Base-by-base conservation (phyloP, 2,888 invertebrate species). In the Cephus spinipes region DNA sequence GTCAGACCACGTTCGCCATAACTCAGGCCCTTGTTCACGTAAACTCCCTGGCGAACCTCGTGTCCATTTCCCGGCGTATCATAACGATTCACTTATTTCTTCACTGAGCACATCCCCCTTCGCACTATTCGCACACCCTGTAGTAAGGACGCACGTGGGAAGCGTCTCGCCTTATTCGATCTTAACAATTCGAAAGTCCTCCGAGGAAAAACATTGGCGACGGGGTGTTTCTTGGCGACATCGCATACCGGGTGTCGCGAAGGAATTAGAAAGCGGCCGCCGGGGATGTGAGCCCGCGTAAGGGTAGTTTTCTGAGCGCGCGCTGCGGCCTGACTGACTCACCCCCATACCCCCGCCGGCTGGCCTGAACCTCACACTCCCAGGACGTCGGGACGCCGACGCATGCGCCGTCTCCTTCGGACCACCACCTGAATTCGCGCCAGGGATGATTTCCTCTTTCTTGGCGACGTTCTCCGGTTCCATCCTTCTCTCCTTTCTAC, bases 281-380 rank as follows among this genome's bases (percentile, higher is more conserved):
- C 78, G 78, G 40, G 78, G 40, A 79, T 79, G 79, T 82, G 83
- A 79, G 84, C 83, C 79, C 88, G 86, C 87, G 89, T 88, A 87
- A 88, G 87, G 89, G 90, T 88, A 91, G 90, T 90, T 89, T 88
- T 89, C 91, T 86, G 90, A 90, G 89, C 91, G 91, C 91, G 91
- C 91, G 91, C 90, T 88, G 89, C 90, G 91, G 91, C 91, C 87
- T 90, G 90, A 91, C 91, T 91, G 91, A 91, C 89, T 91, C 89
- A 89, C 90, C 90, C 90, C 89, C 88, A 87, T 87, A 86, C 89
- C 87, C 84, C 87, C 84, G 77, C 75, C 81, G 78, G 71, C 36
- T 55, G n/a, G 68, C 71, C 76, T 73, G 73, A 77, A 79, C 83
- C 79, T 79, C 79, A 79, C 77, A 30, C 36, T 75, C 74, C 55